A percentile compares a stretch with the other conserved stretches of the same genome.
Conservation (phyloP, 2,113 vertebrate genomes). For the Probosciger aterrimus region DNA sequence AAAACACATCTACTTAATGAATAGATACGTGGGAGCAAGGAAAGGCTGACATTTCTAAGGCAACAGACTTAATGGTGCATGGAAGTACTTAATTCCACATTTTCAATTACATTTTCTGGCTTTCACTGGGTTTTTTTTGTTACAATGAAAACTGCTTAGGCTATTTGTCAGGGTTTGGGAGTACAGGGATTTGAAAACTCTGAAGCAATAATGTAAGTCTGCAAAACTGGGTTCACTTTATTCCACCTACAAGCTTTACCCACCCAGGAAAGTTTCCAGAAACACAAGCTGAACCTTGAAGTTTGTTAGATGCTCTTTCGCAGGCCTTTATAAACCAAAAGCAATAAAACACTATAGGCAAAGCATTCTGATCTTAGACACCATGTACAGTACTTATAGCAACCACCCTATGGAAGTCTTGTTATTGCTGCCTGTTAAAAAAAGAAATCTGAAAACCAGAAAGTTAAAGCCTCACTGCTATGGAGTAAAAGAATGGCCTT, state of each 20-base stretch:
- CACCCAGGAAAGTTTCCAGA: constrained; percentile 33
- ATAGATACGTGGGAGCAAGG: constrained; percentile 20
- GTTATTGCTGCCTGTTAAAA: constrained; percentile 36
- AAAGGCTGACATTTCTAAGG: constrained; percentile 35
- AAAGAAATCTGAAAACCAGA: constrained; percentile 55
- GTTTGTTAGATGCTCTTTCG: constrained; percentile 11
- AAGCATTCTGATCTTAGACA: constrained; percentile 37
- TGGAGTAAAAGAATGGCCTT: constrained; percentile 44
- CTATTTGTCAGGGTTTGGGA: neutral
- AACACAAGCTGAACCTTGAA: constrained; percentile 10
- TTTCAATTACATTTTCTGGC: constrained; percentile 8
- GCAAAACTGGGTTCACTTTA: neutral
- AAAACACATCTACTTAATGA: neutral
- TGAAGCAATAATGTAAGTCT: neutral
- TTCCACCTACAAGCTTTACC: neutral
- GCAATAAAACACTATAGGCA: constrained; percentile 12
- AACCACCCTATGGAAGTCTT: constrained; percentile 15
- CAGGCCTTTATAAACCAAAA: constrained; percentile 17
- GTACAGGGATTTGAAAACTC: neutral
- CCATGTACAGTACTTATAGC: neutral
- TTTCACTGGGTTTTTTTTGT: neutral
- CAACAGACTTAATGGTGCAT: neutral
- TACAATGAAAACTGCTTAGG: neutral
- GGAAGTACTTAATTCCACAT: constrained; percentile 9
- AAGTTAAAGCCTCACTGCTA: constrained; percentile 36